phyloP scores from a whole-genome alignment of 2,888 invertebrate species.

The Pyrochroa serraticornis region DNA sequence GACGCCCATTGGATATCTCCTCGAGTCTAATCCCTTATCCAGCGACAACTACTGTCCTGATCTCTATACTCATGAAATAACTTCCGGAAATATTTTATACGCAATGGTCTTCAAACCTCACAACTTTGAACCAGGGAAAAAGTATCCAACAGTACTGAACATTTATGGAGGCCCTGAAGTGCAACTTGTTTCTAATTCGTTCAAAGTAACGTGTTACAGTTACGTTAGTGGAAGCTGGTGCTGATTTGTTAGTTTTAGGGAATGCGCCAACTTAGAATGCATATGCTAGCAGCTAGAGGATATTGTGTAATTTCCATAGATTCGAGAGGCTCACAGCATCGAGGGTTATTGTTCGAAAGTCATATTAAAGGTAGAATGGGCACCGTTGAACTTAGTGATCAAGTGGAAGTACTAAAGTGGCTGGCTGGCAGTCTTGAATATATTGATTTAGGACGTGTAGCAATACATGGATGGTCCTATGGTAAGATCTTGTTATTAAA shows the following conservation, averaged over 20 bases:
- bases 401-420: slow-evolving; percentile 88
- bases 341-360: slow-evolving; percentile 91
- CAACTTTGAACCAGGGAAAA: slow-evolving; percentile 66
- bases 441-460: slow-evolving; percentile 91
- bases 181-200: slow-evolving; percentile 95
- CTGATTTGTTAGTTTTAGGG: slow-evolving; percentile 64
- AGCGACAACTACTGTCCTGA: slow-evolving; percentile 71
- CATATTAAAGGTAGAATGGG: slow-evolving; percentile 91
- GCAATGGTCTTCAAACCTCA: slow-evolving; percentile 92
- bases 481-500: slow-evolving; percentile 62
- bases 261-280: slow-evolving; percentile 88
- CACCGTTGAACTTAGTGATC: slow-evolving; percentile 90
- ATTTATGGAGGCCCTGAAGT: slow-evolving; percentile 99
- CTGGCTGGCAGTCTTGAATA: slow-evolving; percentile 82
- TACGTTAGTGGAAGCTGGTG: background rate
- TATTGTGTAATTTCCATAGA: slow-evolving; percentile 96
- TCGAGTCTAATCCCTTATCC: slow-evolving; percentile 64
- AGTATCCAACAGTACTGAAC: slow-evolving; percentile 93
- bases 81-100: slow-evolving; percentile 73
- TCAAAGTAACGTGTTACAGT: slow-evolving; percentile 68
- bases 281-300: slow-evolving; percentile 93
- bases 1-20: slow-evolving; percentile 72
- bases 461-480: slow-evolving; percentile 99
- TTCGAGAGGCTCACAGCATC: slow-evolving; percentile 91
- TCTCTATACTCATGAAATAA: slow-evolving; percentile 72